Evolutionary conservation across 2,113 vertebrate species (phyloP).

Genomic region (Limnothrissa miodon): DNA sequence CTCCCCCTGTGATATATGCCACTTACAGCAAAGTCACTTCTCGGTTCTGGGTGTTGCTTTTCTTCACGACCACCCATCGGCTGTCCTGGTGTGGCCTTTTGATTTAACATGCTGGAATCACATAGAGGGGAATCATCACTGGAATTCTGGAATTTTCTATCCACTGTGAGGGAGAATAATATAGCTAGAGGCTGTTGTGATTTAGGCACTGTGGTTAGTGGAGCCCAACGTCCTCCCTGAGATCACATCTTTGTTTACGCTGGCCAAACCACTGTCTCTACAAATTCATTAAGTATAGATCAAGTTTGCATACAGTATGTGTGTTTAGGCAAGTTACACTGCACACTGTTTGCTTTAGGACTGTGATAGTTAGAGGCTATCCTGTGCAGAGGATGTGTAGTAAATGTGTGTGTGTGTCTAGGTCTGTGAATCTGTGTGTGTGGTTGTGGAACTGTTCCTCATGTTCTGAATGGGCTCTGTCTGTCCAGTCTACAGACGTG

Average conservation of each 20-base stretch:
- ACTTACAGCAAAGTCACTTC: not conserved
- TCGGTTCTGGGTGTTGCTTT: not conserved
- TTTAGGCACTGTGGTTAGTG: not conserved
- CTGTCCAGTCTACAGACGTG: conserved; percentile 84
- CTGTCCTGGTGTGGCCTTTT: not conserved
- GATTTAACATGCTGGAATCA: not conserved
- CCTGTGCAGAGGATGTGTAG: not conserved
- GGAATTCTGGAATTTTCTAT: not conserved
- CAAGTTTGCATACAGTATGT: not conserved
- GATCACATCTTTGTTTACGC: not conserved
- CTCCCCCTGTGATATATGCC: not conserved
- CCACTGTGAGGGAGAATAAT: not conserved
- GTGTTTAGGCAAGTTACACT: not conserved
- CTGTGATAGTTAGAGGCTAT: no score
- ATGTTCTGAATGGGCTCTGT: not conserved
- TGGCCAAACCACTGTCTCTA: conserved; percentile 5
- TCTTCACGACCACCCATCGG: not conserved
- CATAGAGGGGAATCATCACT: not conserved
- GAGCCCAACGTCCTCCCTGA: not conserved
- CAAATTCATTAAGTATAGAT: not conserved
- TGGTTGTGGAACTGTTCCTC: not conserved
- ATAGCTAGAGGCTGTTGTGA: not conserved
- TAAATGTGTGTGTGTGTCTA: not conserved
- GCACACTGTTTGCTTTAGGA: not conserved
- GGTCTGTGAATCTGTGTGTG: not conserved